These are phyloP conservation scores for Andrena minutula DNA, from an alignment of 2,888 invertebrate species.

Conservation along the genomic window DNA sequence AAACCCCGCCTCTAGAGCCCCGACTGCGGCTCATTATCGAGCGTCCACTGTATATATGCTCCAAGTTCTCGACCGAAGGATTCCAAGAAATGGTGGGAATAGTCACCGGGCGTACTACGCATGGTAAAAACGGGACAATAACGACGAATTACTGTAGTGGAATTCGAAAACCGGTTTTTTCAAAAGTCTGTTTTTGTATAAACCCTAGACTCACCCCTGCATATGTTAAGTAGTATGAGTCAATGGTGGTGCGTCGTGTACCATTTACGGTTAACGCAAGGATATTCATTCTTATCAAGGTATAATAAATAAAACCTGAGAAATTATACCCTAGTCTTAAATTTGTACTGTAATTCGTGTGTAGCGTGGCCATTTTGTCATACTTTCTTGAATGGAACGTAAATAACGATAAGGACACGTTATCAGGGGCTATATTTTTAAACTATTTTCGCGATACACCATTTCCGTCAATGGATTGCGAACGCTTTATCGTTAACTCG, in stretches of 20 bases:
- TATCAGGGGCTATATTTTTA: neutral
- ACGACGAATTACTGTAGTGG: too few relatives aligned
- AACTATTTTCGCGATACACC: conserved; percentile 11
- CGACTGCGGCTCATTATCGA: too few relatives aligned
- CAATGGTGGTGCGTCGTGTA: neutral
- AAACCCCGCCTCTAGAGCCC: too few relatives aligned
- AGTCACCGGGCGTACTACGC: too few relatives aligned
- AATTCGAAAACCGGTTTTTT: too few relatives aligned
- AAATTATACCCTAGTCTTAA: neutral
- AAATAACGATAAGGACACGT: conserved; percentile 12
- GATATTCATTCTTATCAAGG: conserved; percentile 17
- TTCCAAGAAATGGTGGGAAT: too few relatives aligned
- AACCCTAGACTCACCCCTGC: neutral
- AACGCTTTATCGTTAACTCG: conserved; percentile 11
- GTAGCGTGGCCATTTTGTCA: neutral
- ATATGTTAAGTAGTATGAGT: neutral
- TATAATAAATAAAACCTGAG: neutral
- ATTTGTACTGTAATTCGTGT: neutral
- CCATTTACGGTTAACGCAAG: conserved; percentile 14
- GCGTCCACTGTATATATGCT: too few relatives aligned
- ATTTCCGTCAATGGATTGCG: neutral
- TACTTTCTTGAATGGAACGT: conserved; percentile 17
- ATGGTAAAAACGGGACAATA: too few relatives aligned
- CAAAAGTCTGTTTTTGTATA: too few relatives aligned
- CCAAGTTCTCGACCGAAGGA: too few relatives aligned